Evolutionary conservation across 1,140 invertebrate species (phyloP).

Genomic region (Platorchestia sp.): DNA sequence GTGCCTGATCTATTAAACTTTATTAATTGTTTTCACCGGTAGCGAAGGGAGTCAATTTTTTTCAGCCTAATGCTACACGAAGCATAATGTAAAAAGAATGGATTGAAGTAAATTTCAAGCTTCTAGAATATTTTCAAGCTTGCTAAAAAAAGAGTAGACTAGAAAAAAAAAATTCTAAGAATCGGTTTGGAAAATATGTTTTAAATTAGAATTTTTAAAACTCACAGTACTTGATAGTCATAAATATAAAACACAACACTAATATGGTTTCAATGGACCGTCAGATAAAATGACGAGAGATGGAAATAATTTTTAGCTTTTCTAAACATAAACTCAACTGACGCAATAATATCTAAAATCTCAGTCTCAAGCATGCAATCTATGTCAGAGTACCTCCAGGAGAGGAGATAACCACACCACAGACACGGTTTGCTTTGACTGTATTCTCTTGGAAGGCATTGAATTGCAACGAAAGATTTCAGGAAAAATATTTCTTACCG

Average conservation of each 20-base stretch:
- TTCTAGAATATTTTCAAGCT: not conserved
- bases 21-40: too few relatives aligned
- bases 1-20: too few relatives aligned
- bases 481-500: not conserved
- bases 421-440: too few relatives aligned
- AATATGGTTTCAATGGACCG: not conserved
- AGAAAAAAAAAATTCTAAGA: not conserved
- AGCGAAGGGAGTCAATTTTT: not conserved
- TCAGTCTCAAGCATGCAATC: too few relatives aligned
- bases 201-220: not conserved
- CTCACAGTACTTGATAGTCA: not conserved
- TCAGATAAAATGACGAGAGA: not conserved
- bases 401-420: too few relatives aligned
- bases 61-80: not conserved
- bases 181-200: not conserved
- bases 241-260: not conserved
- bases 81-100: not conserved
- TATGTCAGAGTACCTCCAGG: too few relatives aligned
- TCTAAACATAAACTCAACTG: not conserved
- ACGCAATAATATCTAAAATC: too few relatives aligned
- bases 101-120: not conserved
- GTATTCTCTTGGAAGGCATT: not conserved
- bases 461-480: not conserved
- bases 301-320: not conserved
- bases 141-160: not conserved